phyloP scores from a whole-genome alignment of 2,113 vertebrate genomes.

The Erpornis zantholeuca region DNA sequence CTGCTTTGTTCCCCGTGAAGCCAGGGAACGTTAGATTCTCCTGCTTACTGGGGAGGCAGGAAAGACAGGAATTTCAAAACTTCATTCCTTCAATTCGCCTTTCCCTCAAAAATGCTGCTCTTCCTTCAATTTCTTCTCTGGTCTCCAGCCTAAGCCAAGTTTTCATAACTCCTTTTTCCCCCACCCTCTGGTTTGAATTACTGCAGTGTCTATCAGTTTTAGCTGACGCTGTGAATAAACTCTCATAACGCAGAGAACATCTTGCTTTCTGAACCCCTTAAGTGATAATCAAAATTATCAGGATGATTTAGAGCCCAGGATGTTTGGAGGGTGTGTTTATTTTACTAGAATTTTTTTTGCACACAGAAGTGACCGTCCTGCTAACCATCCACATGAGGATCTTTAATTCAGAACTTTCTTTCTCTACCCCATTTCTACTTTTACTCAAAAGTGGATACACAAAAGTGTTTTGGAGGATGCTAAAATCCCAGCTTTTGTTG shows the following conservation, averaged over 20 bases:
- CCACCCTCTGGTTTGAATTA: constrained; percentile 60
- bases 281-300: constrained; percentile 21
- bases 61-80: constrained; percentile 65
- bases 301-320: constrained; percentile 30
- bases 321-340: constrained; percentile 6
- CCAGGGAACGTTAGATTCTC: neutral
- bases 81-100: constrained; percentile 53
- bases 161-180: constrained; percentile 35
- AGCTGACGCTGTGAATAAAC: constrained; percentile 39
- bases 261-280: constrained; percentile 46
- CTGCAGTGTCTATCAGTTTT: constrained; percentile 46
- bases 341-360: neutral
- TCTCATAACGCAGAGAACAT: neutral
- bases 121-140: constrained; percentile 56
- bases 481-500: constrained; percentile 16
- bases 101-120: constrained; percentile 68
- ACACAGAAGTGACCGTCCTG: neutral
- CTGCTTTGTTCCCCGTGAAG: neutral
- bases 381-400: neutral
- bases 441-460: too few species aligned
- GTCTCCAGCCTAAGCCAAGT: constrained; percentile 48
- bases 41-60: constrained; percentile 35
- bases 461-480: neutral
- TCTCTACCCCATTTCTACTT: neutral
- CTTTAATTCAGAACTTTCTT: neutral